These are phyloP conservation scores for Brachycybe producta DNA, from an alignment of 2,888 invertebrate genomes.

Conservation along the genomic window DNA sequence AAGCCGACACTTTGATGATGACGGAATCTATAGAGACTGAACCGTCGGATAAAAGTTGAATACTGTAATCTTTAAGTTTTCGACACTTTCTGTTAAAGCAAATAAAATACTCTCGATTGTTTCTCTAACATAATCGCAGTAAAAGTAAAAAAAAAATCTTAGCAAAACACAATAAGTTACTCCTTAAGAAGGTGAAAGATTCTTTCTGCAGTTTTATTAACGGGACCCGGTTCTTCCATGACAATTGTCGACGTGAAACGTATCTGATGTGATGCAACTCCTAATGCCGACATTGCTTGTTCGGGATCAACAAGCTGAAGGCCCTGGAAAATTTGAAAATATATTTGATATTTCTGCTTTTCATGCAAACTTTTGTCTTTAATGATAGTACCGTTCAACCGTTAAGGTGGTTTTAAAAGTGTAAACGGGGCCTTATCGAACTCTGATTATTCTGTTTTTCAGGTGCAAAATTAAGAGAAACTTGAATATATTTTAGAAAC, in stretches of 20 bases:
- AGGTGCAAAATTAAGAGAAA: slow-evolving; percentile 2
- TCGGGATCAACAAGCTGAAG: slow-evolving; percentile 76
- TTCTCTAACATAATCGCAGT: background rate
- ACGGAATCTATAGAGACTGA: slow-evolving; percentile 79
- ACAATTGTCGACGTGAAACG: slow-evolving; percentile 71
- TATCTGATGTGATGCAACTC: slow-evolving; percentile 60
- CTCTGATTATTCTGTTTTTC: background rate
- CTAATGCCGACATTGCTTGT: slow-evolving; percentile 73
- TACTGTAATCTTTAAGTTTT: slow-evolving; percentile 64
- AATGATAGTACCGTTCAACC: no score
- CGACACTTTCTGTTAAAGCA: no score
- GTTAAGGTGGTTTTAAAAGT: no score
- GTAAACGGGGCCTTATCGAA: slow-evolving; percentile 1
- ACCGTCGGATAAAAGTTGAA: slow-evolving; percentile 59
- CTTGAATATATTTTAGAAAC: background rate
- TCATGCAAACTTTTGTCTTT: no score
- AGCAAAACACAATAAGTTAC: slow-evolving; percentile 24
- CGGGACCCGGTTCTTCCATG: slow-evolving; percentile 64
- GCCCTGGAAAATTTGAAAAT: slow-evolving; percentile 41
- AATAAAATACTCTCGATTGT: background rate
- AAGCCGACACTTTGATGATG: slow-evolving; percentile 78
- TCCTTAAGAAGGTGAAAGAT: slow-evolving; percentile 60
- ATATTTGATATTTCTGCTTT: background rate
- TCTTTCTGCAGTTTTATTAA: slow-evolving; percentile 62
- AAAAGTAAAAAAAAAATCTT: slow-evolving; percentile 11